These are phyloP conservation scores for Hyposmocoma kahamanoa DNA, from an alignment of 1,140 invertebrate genomes.

Conservation along the genomic window DNA sequence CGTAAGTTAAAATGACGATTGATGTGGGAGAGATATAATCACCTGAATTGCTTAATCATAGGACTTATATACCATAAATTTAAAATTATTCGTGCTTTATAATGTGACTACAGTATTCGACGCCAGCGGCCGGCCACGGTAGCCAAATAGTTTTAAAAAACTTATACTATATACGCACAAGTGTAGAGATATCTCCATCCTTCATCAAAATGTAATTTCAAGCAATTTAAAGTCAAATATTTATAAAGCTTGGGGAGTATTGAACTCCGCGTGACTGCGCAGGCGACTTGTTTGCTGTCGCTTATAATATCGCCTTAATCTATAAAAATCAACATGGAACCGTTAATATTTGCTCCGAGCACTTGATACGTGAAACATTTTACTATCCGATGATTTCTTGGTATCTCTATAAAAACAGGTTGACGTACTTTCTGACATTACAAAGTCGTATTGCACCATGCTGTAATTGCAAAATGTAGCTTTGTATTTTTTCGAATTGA, in stretches of 20 bases:
- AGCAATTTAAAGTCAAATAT: neutral
- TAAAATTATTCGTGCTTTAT: no score
- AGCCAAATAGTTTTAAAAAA: no score
- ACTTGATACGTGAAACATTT: conserved; percentile 58
- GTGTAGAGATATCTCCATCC: no score
- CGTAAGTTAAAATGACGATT: no score
- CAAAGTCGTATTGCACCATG: neutral
- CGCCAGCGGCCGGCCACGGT: no score
- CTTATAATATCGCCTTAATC: conserved; percentile 41
- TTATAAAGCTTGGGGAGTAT: neutral
- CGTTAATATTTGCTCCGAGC: conserved; percentile 38
- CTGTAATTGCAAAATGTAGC: neutral
- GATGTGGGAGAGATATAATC: no score
- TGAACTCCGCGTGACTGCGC: conserved; percentile 20
- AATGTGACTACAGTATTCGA: no score
- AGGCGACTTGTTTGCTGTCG: conserved; percentile 23
- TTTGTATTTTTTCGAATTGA: no score
- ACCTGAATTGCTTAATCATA: no score
- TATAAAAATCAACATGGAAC: conserved; percentile 53
- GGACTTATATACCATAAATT: no score
- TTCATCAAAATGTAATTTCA: neutral
- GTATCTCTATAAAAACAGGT: conserved; percentile 47
- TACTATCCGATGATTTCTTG: conserved; percentile 17
- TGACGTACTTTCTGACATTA: neutral
- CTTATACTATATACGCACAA: no score